Percentiles rank a stretch among this genome's conserved stretches.
These are phyloP conservation scores for Lutjanus campechanus DNA, from an alignment of 2,797 vertebrate species.

Conservation along the genomic window DNA sequence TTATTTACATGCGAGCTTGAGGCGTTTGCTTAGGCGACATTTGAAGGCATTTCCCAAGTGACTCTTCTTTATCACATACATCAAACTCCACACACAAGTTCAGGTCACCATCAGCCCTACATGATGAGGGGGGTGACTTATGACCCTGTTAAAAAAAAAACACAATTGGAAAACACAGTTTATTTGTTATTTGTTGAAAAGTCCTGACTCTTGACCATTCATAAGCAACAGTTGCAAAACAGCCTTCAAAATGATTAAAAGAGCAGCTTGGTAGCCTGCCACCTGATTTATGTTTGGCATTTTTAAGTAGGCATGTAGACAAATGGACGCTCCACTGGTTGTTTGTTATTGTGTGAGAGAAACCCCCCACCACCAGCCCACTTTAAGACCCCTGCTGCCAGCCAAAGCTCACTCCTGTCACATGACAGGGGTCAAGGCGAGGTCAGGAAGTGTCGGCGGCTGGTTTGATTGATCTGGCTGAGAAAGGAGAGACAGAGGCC, in stretches of 20 bases:
- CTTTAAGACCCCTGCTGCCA: conserved; percentile 61
- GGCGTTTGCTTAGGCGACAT: conserved; percentile 38
- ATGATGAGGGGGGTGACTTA: conserved; percentile 11
- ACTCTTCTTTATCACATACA: conserved; percentile 50
- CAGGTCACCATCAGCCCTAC: conserved; percentile 42
- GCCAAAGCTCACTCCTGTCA: conserved; percentile 73
- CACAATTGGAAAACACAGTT: conserved; percentile 49
- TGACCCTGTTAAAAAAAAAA: conserved; percentile 20
- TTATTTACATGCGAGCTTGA: conserved; percentile 59
- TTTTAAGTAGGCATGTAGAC: conserved; percentile 71
- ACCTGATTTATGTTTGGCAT: conserved; percentile 79
- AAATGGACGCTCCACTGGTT: conserved; percentile 70
- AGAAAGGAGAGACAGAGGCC: conserved; percentile 80
- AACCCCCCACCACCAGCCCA: conserved; percentile 16
- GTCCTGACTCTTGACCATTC: conserved; percentile 47
- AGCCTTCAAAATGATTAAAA: conserved; percentile 54
- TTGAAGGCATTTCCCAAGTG: conserved; percentile 51
- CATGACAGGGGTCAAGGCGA: conserved; percentile 78
- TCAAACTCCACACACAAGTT: conserved; percentile 43
- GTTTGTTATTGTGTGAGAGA: conserved; percentile 74
- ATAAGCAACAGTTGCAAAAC: conserved; percentile 60
- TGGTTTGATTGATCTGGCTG: conserved; percentile 84
- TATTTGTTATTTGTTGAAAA: conserved; percentile 49
- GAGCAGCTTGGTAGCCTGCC: conserved; percentile 78
- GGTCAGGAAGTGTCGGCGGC: conserved; percentile 77